phyloP scores from a whole-genome alignment of 64 coral and sea anemone genomes.

The Hydrozoanthus tunicans region DNA sequence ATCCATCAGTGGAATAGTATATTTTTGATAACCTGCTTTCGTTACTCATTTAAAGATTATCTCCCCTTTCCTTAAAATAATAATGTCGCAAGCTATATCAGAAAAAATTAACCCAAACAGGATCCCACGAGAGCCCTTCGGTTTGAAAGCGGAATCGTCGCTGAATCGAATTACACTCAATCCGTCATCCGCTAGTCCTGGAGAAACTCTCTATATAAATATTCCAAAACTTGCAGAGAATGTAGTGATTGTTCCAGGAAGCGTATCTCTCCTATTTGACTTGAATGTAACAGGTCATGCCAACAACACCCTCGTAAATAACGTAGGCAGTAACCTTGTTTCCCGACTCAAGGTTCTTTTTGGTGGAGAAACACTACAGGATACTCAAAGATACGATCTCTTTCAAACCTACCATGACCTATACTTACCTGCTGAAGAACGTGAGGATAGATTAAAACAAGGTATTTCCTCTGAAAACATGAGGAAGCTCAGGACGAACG shows the following conservation, averaged over 20 bases:
- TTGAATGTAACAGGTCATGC: constrained; percentile 12
- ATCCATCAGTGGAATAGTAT: constrained; percentile 5
- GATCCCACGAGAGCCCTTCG: constrained; percentile 19
- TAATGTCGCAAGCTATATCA: neutral
- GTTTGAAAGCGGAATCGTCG: constrained; percentile 18
- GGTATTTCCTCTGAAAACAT: too few species aligned
- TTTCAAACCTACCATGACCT: constrained; percentile 38
- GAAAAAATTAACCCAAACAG: neutral
- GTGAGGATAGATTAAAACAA: neutral
- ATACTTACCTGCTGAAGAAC: constrained; percentile 14
- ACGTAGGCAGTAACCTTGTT: constrained; percentile 12
- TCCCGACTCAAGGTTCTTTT: too few species aligned
- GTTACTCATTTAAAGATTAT: constrained; percentile 5
- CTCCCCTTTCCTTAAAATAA: neutral
- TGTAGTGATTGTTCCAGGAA: constrained; percentile 36
- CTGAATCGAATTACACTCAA: constrained; percentile 33
- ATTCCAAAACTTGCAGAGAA: constrained; percentile 6
- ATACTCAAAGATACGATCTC: constrained; percentile 1
- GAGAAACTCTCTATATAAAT: constrained; percentile 6
- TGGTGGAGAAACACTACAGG: too few species aligned
- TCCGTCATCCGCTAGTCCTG: neutral
- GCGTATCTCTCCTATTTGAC: constrained; percentile 35
- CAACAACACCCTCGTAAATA: too few species aligned
- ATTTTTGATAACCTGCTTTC: constrained; percentile 33
- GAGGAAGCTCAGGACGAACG: too few species aligned